phyloP scores from a whole-genome alignment of 1,140 invertebrate genomes.

The Rhagoletis zephyria region DNA sequence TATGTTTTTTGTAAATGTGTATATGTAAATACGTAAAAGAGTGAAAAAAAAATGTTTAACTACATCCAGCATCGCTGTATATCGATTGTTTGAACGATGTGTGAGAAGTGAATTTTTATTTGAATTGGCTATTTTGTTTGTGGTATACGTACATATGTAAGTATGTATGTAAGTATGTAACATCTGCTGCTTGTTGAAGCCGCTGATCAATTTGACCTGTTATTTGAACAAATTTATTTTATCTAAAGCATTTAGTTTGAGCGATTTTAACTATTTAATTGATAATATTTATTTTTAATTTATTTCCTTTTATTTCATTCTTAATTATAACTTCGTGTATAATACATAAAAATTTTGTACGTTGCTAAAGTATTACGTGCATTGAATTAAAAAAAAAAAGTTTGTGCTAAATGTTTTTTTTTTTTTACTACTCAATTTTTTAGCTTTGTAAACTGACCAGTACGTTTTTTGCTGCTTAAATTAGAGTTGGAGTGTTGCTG shows the following conservation, averaged over 20 bases:
- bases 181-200: neutral
- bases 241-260: constrained; percentile 62
- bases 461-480: neutral
- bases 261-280: constrained; percentile 1
- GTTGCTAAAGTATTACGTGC: constrained; percentile 42
- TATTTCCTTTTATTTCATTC: neutral
- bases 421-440: neutral
- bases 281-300: constrained; percentile 1
- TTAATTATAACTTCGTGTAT: constrained; percentile 15
- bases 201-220: neutral
- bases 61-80: neutral
- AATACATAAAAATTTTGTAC: constrained; percentile 50
- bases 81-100: neutral
- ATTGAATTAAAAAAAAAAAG: neutral
- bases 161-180: neutral
- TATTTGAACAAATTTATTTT: constrained; percentile 54
- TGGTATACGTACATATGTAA: too few species aligned
- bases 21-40: neutral
- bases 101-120: neutral
- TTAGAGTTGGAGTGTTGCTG: neutral
- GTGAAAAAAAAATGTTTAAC: neutral
- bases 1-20: neutral
- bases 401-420: neutral
- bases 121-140: neutral
- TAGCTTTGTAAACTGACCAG: neutral